phyloP scores from a whole-genome alignment of 2,797 vertebrate species.

The Chelmon rostratus region DNA sequence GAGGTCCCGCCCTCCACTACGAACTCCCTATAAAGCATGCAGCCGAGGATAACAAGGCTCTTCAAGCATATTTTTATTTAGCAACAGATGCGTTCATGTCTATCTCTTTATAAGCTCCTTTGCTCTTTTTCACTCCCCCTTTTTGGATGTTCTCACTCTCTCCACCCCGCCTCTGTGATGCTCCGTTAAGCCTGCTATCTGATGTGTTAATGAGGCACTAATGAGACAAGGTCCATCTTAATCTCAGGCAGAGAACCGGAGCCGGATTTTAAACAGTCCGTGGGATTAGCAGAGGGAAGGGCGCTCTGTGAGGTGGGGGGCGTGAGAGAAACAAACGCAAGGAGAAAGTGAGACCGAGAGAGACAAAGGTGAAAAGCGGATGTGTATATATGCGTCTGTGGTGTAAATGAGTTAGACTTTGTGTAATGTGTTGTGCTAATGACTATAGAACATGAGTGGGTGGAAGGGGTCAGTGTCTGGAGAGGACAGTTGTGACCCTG shows the following conservation, averaged over 20 bases:
- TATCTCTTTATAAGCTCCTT: constrained; percentile 4
- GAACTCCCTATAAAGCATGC: constrained; percentile 20
- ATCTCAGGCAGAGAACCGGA: constrained; percentile 72
- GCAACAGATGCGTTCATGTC: constrained; percentile 23
- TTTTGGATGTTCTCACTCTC: constrained; percentile 11
- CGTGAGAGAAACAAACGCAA: constrained; percentile 63
- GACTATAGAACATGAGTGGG: constrained; percentile 56
- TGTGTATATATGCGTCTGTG: background rate
- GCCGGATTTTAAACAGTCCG: constrained; percentile 50
- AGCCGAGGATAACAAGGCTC: constrained; percentile 30
- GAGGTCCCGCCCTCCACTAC: constrained; percentile 1
- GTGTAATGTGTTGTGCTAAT: constrained; percentile 38
- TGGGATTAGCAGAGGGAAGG: constrained; percentile 56
- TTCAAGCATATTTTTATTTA: constrained; percentile 24
- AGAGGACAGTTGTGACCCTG: constrained; percentile 47
- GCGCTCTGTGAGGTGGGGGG: constrained; percentile 45
- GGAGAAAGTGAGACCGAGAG: constrained; percentile 7
- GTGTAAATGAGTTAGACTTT: constrained; percentile 31
- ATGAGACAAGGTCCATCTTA: constrained; percentile 75
- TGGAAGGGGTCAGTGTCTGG: constrained; percentile 20
- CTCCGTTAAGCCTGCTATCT: constrained; percentile 65
- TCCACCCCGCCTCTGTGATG: constrained; percentile 18
- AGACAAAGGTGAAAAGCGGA: constrained; percentile 44
- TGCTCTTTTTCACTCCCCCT: background rate
- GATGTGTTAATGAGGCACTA: constrained; percentile 83